phyloP scores from a whole-genome alignment of 2,113 vertebrate genomes.

The Cisticola juncidis region DNA sequence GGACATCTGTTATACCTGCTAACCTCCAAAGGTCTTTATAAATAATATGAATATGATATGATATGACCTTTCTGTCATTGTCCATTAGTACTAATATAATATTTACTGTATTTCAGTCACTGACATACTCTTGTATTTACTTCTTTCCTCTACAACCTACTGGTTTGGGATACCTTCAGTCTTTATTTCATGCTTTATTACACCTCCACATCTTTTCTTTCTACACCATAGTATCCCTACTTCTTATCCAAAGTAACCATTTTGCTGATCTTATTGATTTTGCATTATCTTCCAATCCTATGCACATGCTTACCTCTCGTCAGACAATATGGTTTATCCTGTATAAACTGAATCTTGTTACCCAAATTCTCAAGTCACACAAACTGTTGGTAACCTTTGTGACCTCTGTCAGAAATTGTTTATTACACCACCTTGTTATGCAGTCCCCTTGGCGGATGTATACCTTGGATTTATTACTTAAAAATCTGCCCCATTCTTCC shows the following conservation, averaged over 20 bases:
- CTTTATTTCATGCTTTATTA: not conserved
- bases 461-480: conserved; percentile 54
- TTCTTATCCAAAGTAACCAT: not conserved
- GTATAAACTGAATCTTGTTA: conserved; percentile 55
- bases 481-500: conserved; percentile 16
- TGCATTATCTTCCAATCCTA: not conserved
- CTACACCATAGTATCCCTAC: not conserved
- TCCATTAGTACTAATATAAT: not conserved
- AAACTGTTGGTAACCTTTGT: conserved; percentile 47
- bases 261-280: not conserved
- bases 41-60: not conserved
- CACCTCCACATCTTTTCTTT: not conserved
- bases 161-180: not conserved
- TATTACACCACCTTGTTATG: conserved; percentile 54
- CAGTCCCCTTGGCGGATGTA: conserved; percentile 25
- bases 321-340: not conserved
- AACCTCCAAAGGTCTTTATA: not conserved
- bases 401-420: conserved; percentile 70
- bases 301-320: not conserved
- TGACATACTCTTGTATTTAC: not conserved
- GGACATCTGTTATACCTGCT: not conserved
- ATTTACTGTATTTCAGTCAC: not conserved
- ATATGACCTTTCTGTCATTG: not conserved
- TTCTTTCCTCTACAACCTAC: not conserved
- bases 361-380: conserved; percentile 38